Conservation (phyloP, 1,140 invertebrate species). For the Piezodorus guildinii region DNA sequence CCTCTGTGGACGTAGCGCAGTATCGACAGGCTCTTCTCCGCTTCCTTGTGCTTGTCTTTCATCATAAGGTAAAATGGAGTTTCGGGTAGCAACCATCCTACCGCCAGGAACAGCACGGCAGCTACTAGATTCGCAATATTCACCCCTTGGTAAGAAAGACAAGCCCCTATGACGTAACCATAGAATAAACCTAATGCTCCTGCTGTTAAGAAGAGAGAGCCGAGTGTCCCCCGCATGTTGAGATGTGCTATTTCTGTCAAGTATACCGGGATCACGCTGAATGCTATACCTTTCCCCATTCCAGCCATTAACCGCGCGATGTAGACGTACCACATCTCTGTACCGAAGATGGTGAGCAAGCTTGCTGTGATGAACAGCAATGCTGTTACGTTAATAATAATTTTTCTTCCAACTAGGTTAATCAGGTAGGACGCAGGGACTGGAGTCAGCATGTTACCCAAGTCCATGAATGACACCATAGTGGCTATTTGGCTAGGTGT, state of each 20-base stretch:
- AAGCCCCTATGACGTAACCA: conserved; percentile 62
- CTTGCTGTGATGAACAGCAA: conserved; percentile 20
- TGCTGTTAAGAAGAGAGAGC: conserved; percentile 68
- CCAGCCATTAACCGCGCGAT: conserved; percentile 44
- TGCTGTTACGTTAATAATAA: conserved; percentile 56
- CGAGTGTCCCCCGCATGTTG: conserved; percentile 33
- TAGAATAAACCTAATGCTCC: conserved; percentile 64
- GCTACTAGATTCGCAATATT: conserved; percentile 49
- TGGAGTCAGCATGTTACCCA: conserved; percentile 29
- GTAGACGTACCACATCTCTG: conserved; percentile 35
- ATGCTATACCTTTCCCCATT: conserved; percentile 56
- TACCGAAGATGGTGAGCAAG: neutral
- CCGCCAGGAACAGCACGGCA: conserved; percentile 48
- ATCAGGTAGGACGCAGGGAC: conserved; percentile 41
- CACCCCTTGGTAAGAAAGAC: conserved; percentile 50
- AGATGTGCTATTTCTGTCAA: conserved; percentile 58
- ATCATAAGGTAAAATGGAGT: conserved; percentile 59
- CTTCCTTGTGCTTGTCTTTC: conserved; percentile 45
- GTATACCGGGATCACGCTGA: conserved; percentile 70
- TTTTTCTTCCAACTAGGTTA: conserved; percentile 58
- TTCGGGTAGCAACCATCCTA: conserved; percentile 64
- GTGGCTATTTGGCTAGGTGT: conserved; percentile 19
- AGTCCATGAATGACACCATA: conserved; percentile 28
- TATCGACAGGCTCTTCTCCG: conserved; percentile 44
- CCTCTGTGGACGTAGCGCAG: conserved; percentile 40